A percentile compares a stretch with the other conserved stretches of the same genome.
phyloP scores from a whole-genome alignment of 2,888 invertebrate genomes.

The Hirtodrosophila histrioides region DNA sequence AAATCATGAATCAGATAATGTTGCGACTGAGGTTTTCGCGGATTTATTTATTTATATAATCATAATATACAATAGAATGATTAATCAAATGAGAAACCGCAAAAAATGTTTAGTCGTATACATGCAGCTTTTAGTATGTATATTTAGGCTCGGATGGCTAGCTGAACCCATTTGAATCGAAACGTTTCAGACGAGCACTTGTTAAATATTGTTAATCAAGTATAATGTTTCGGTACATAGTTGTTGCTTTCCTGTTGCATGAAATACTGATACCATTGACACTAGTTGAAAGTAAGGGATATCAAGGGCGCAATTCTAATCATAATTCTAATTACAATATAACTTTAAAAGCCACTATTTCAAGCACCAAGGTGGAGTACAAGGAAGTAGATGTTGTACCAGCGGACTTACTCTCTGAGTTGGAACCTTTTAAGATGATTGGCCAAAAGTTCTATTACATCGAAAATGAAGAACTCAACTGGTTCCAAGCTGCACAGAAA shows the following conservation, averaged over 20 bases:
- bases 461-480: conserved; percentile 15
- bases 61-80: no score
- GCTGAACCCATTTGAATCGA: not conserved
- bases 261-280: conserved; percentile 2
- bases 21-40: no score
- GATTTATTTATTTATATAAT: no score
- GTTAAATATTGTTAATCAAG: not conserved
- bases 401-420: not conserved
- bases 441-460: conserved; percentile 30
- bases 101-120: conserved; percentile 1
- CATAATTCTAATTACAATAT: not conserved
- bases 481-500: conserved; percentile 41
- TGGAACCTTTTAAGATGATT: conserved; percentile 29
- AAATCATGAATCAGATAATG: no score
- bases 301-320: not conserved
- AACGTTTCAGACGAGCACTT: conserved; percentile 1
- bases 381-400: conserved; percentile 21
- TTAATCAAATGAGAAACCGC: not conserved
- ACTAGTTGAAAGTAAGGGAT: conserved; percentile 17
- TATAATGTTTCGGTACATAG: conserved; percentile 19
- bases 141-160: not conserved
- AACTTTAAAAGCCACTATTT: conserved; percentile 6
- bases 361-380: conserved; percentile 36
- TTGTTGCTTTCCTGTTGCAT: conserved; percentile 4
- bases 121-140: not conserved